These are phyloP conservation scores for Eutolmus rufibarbis DNA, from an alignment of 2,888 invertebrate genomes.

Conservation along the genomic window DNA sequence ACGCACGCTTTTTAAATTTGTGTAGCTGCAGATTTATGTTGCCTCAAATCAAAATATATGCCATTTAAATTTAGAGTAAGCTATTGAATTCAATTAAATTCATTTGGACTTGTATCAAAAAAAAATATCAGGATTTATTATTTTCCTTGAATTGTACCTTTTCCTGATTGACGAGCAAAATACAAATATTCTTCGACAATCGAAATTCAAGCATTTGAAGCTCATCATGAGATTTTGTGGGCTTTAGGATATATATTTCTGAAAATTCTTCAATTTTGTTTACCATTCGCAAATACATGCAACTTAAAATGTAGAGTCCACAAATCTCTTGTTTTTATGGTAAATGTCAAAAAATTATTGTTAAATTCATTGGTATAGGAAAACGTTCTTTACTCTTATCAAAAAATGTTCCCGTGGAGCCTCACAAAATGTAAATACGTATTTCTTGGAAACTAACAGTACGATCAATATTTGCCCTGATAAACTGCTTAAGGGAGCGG, in stretches of 20 bases:
- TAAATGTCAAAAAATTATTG: background rate
- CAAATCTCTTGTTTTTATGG: background rate
- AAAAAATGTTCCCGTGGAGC: background rate
- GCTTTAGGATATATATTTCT: background rate
- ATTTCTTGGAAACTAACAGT: background rate
- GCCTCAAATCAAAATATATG: no score
- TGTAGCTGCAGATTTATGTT: background rate
- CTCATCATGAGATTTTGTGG: background rate
- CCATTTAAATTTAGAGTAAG: background rate
- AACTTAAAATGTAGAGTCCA: no score
- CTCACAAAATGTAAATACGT: background rate
- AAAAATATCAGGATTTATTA: background rate
- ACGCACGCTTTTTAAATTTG: background rate
- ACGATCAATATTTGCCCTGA: background rate
- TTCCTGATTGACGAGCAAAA: background rate
- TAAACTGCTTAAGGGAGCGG: background rate
- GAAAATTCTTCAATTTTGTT: background rate
- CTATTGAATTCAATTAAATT: background rate
- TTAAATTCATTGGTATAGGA: background rate
- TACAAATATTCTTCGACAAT: background rate
- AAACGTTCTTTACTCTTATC: background rate
- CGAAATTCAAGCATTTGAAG: background rate
- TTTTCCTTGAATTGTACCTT: background rate
- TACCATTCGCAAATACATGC: background rate
- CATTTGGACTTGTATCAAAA: background rate